Evolutionary conservation across 2,113 vertebrate species (phyloP).

Genomic region (Saimiri boliviensis): DNA sequence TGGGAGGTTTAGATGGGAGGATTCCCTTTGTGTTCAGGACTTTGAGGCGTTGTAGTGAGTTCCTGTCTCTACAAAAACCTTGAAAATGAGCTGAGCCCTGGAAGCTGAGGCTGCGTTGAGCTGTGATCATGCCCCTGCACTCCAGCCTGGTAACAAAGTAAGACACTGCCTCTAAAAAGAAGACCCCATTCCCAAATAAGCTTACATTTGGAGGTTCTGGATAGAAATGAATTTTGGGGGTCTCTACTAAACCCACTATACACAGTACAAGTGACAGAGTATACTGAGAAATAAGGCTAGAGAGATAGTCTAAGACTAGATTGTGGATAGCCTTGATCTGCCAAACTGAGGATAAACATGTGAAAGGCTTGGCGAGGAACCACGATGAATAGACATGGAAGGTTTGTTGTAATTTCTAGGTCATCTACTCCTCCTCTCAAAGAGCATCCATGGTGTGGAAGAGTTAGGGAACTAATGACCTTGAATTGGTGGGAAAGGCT

Average conservation of each 20-base stretch:
- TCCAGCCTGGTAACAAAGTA: too few relatives aligned
- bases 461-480: neutral
- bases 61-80: too few relatives aligned
- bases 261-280: neutral
- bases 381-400: neutral
- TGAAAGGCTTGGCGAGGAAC: neutral
- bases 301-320: neutral
- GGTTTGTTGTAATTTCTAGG: neutral
- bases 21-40: too few relatives aligned
- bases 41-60: too few relatives aligned
- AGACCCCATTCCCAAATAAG: neutral
- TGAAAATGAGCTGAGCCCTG: too few relatives aligned
- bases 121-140: too few relatives aligned
- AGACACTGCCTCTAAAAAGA: too few relatives aligned
- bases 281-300: neutral
- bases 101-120: too few relatives aligned
- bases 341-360: neutral
- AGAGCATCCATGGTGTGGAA: too few relatives aligned
- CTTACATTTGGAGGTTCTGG: neutral
- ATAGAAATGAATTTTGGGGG: neutral
- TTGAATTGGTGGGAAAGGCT: neutral
- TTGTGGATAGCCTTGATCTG: neutral
- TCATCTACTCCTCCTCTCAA: neutral
- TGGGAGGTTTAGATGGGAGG: too few relatives aligned
- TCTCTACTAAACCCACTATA: neutral